Conservation (phyloP, 2,888 invertebrate species). For the Spodoptera exigua region DNA sequence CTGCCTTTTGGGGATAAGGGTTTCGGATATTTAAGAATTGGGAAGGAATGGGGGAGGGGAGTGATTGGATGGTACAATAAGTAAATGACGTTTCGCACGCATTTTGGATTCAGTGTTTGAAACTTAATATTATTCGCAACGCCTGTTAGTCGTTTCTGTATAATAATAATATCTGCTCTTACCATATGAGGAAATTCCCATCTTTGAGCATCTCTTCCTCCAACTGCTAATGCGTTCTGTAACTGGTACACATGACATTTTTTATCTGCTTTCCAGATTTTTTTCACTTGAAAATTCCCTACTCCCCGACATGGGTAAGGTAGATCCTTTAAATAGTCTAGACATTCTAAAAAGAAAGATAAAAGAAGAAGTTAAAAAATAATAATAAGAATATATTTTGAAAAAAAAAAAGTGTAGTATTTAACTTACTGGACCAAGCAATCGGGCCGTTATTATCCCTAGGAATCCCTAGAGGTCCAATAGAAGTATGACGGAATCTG, state of each 20-base stretch:
- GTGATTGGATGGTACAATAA: no score
- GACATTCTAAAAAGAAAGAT: slow-evolving; percentile 37
- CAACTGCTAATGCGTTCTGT: not conserved
- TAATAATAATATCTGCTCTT: no score
- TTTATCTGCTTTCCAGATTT: slow-evolving; percentile 21
- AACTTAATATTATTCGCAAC: no score
- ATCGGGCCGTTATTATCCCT: not conserved
- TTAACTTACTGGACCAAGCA: slow-evolving; percentile 10
- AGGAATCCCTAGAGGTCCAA: slow-evolving; percentile 1
- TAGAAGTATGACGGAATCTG: slow-evolving; percentile 3
- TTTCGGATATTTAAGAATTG: no score
- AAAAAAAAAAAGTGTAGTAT: not conserved
- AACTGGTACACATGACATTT: not conserved
- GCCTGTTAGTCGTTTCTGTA: no score
- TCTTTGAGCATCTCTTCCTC: slow-evolving; percentile 37
- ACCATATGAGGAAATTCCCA: slow-evolving; percentile 53
- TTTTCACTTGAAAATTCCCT: not conserved
- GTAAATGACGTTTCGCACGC: no score
- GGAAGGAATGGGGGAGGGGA: no score
- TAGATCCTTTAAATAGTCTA: slow-evolving; percentile 29
- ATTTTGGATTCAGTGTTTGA: no score
- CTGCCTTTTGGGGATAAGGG: no score
- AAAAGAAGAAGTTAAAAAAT: not conserved
- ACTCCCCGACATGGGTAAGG: slow-evolving; percentile 38
- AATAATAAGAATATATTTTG: not conserved